Percentiles rank a stretch among this genome's conserved stretches.
Evolutionary conservation across 30 jellyfish, hydroid and myxozoan genomes (phyloP).

Genomic region (Haliclystus octoradiatus): DNA sequence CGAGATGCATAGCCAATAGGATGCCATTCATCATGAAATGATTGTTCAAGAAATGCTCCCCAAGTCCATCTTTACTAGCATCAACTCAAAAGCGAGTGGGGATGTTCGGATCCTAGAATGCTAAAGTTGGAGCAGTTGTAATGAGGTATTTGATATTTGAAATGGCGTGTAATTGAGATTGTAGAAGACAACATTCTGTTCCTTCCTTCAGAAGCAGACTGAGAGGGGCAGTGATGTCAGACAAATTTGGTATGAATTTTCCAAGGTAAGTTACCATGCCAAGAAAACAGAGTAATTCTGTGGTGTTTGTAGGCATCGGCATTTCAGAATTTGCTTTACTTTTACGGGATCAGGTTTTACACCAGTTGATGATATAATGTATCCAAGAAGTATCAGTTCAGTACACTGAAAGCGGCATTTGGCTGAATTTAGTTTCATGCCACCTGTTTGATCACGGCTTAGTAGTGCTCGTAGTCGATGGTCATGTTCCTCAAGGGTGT

Average conservation of each 20-base stretch:
- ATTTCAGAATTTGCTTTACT: conserved; percentile 21
- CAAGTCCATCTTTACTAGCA: conserved; percentile 53
- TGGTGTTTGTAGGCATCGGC: conserved; percentile 14
- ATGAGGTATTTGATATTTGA: conserved; percentile 31
- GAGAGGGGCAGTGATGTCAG: conserved; percentile 52
- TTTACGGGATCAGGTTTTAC: conserved; percentile 29
- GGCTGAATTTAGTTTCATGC: conserved; percentile 15
- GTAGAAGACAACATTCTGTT: conserved; percentile 15
- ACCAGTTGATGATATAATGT: conserved; percentile 17
- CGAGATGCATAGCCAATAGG: too few relatives aligned
- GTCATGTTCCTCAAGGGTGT: conserved; percentile 3
- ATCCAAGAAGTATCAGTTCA: conserved; percentile 13
- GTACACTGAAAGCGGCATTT: conserved; percentile 22
- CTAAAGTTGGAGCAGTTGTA: conserved; percentile 27
- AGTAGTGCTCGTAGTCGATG: conserved; percentile 4
- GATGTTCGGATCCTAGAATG: conserved; percentile 29
- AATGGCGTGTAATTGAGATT: conserved; percentile 37
- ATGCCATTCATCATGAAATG: too few relatives aligned
- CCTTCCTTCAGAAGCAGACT: conserved; percentile 23
- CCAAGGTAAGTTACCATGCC: conserved; percentile 48
- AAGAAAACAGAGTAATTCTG: conserved; percentile 31
- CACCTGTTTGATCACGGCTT: conserved; percentile 10
- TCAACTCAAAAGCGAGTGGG: conserved; percentile 42
- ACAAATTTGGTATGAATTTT: conserved; percentile 32
- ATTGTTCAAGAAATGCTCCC: conserved; percentile 56